A percentile compares a stretch with the other conserved stretches of the same genome.
Conservation (phyloP, 2,888 invertebrate genomes). For the Dryocosmus kuriphilus region DNA sequence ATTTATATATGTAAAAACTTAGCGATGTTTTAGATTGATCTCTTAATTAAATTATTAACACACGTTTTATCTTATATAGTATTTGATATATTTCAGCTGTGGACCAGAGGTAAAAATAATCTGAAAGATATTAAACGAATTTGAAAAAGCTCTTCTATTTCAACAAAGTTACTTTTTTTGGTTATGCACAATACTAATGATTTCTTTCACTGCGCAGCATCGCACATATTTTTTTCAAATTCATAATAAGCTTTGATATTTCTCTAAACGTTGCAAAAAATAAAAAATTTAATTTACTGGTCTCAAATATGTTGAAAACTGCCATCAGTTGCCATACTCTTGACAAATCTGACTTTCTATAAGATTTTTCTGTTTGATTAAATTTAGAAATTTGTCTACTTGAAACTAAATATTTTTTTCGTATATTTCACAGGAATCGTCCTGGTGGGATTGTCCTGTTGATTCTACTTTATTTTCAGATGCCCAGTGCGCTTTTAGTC, state of each 20-base stretch:
- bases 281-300: not conserved
- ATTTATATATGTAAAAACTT: not conserved
- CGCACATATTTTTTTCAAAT: not conserved
- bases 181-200: not conserved
- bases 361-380: slow-evolving; percentile 14
- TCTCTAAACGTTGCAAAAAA: not conserved
- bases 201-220: not conserved
- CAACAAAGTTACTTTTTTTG: not conserved
- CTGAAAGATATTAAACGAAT: not conserved
- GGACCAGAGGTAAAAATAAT: not conserved
- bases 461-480: slow-evolving; percentile 64
- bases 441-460: slow-evolving; percentile 61
- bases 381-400: slow-evolving; percentile 3
- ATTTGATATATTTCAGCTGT: slow-evolving; percentile 37
- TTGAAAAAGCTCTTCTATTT: not conserved
- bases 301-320: not conserved
- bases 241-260: slow-evolving; percentile 1
- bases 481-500: slow-evolving; percentile 57
- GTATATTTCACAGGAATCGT: slow-evolving; percentile 65
- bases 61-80: slow-evolving; percentile 57
- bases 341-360: not conserved
- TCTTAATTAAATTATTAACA: slow-evolving; percentile 41
- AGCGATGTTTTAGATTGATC: not conserved
- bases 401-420: slow-evolving; percentile 49
- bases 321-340: slow-evolving; percentile 32